A percentile compares a stretch with the other conserved stretches of the same genome.
Evolutionary conservation across 1,140 invertebrate genomes (phyloP).

Genomic region (Centruroides sculpturatus): DNA sequence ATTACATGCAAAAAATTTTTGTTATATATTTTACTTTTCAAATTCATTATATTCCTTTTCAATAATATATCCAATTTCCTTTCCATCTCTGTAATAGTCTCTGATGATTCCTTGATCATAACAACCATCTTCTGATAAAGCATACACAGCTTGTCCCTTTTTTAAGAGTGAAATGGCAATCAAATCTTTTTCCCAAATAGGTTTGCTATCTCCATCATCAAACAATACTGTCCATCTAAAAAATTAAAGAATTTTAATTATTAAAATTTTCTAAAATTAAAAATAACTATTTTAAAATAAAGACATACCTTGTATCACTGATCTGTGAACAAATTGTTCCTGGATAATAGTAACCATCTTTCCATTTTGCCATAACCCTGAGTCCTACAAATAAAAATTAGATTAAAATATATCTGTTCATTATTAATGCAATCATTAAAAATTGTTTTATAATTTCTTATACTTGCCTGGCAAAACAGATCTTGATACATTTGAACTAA

Average conservation of each 20-base stretch:
- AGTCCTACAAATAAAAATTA: constrained; percentile 1
- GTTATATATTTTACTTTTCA: not conserved
- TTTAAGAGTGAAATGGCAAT: constrained; percentile 7
- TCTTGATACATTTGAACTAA: no score
- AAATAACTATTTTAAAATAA: not conserved
- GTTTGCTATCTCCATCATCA: constrained; percentile 15
- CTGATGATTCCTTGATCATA: constrained; percentile 11
- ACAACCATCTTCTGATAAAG: constrained; percentile 3
- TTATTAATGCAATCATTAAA: no score
- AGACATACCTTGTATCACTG: constrained; percentile 6
- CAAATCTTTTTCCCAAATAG: constrained; percentile 14
- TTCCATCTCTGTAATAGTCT: constrained; percentile 6
- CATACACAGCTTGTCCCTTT: constrained; percentile 4
- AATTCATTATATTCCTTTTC: constrained; percentile 6
- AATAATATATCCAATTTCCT: constrained; percentile 13
- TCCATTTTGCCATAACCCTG: constrained; percentile 20
- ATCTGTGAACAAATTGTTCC: constrained; percentile 9
- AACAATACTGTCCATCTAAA: constrained; percentile 16
- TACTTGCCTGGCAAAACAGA: no score
- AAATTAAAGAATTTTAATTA: not conserved
- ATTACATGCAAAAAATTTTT: not conserved
- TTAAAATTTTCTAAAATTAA: not conserved
- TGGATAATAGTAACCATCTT: constrained; percentile 19
- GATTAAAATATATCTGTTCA: no score
- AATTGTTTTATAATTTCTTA: no score